Evolutionary conservation across 2,888 invertebrate genomes (phyloP), one percentile per base, ranked within the genome.

Genomic region (Calliopum simillimum): DNA sequence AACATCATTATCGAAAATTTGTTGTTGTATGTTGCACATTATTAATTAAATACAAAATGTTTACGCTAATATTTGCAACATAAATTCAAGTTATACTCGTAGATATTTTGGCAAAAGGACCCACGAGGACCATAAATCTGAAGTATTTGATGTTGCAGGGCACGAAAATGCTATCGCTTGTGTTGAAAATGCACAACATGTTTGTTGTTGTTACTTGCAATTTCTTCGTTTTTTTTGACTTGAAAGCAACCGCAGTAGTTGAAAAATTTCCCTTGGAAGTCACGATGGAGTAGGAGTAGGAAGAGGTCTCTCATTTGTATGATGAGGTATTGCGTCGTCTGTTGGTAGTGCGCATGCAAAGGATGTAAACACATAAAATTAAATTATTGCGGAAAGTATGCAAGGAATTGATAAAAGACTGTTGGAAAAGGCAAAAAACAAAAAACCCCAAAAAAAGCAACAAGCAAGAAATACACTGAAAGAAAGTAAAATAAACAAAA

Each of bases 11-110:
- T 51, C 59, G 61, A 59, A 53, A 68, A 44, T 61, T 41, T 46
- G 62, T 63, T 59, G 70, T 59, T 71, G 73, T 70, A 55, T 56
- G 56, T 33, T 21, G 55, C n/a, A 46, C 55, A 74, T 77, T 78
- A 81, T 80, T 80, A 81, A 80, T 81, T 80, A 80, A 80, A 80
- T 81, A 81, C 78, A 79, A 80, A 81, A 80, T 80, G 80, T 80
- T 81, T 80, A 78, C 80, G 78, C 80, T 79, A 81, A 81, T 81
- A 80, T 78, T 80, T 79, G 79, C 74, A 76, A 73, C 82, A 81
- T 78, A 76, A 81, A 80, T 78, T 74, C 6, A 56, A 56, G 46
- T 14, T 41, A 8, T 23, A 49, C 14, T n/a, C n/a, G 23, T n/a
- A n/a, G n/a, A n/a, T n/a, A 51, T n/a, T 13, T 33, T 33, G 56